Conservation (phyloP, 2,797 vertebrate species). For the Phalloptychus januarius region DNA sequence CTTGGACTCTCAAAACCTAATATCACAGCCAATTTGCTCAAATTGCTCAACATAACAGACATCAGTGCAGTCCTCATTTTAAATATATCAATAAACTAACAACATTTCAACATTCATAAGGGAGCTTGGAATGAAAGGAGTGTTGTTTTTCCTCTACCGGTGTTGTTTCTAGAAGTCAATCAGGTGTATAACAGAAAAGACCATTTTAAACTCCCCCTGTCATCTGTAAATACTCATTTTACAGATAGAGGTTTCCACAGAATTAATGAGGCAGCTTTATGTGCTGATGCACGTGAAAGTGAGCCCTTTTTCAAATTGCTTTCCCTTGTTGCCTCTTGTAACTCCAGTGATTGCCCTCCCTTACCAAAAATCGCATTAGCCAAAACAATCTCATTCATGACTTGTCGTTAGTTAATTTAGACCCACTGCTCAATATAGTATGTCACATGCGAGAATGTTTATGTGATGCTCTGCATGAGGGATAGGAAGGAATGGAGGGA, state of each 20-base stretch:
- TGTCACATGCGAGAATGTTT: conserved; percentile 20
- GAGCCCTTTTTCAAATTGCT: conserved; percentile 69
- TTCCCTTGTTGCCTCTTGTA: conserved; percentile 54
- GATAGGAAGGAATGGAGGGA: not conserved
- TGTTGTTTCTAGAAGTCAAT: conserved; percentile 48
- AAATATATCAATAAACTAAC: conserved; percentile 38
- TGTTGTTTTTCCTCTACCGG: conserved; percentile 21
- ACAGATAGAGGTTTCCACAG: conserved; percentile 75
- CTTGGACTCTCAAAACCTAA: not conserved
- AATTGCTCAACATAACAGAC: not conserved
- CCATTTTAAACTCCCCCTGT: no score
- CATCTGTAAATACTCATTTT: conserved; percentile 78
- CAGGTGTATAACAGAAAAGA: conserved; percentile 5
- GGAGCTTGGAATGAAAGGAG: conserved; percentile 25
- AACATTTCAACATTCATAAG: conserved; percentile 24
- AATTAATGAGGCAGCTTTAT: conserved; percentile 77
- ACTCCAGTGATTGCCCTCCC: conserved; percentile 11
- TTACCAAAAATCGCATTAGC: conserved; percentile 76
- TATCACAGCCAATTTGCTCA: not conserved
- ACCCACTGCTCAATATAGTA: conserved; percentile 25
- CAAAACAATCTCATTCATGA: conserved; percentile 75
- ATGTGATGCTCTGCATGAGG: conserved; percentile 16
- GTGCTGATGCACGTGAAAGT: conserved; percentile 72
- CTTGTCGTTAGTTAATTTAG: conserved; percentile 73
- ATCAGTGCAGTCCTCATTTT: conserved; percentile 5